Evolutionary conservation across 2,113 vertebrate species (phyloP), one percentile per base, ranked within the genome.

Genomic region (Ia io): DNA sequence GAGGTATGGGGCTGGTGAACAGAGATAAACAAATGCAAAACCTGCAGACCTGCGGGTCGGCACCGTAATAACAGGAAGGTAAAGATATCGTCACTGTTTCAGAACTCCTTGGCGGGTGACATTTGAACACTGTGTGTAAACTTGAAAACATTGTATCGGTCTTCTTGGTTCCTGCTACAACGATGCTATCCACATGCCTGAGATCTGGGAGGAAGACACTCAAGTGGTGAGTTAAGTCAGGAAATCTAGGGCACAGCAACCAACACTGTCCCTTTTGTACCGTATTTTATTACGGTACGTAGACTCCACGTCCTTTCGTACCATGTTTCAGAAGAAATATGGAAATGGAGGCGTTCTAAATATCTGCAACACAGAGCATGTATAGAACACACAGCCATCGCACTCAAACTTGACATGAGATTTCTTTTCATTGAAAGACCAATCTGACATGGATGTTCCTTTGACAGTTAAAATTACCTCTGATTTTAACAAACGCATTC

Each of bases 401-500:
- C 95, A 96, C 90, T 97, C 92, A 90, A 96, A 93, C 95, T 95
- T 95, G 96, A 90, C 95, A 94, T 76, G 87, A 97, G 96, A 95
- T 91, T 97, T 92, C 83, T 94, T 90, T 96, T 96, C 96, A 97
- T 97, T 96, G 96, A 98, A 97, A 98, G 96, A 96, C 96, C 95
- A 93, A 97, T 97, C 97, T 96, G 97, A 97, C 96, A 96, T 94
- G 95, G 95, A 96, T 97, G 96, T 94, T 97, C 90, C 97, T 97
- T 93, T 98, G 96, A 97, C 96, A 97, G 96, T 96, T 95, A 97
- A 96, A 97, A 98, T 96, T 97, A 97, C 98, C 96, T 97, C 97
- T 96, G 97, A 97, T 95, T 97, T 74, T 97, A 98, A 71, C 93
- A 98, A 97, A 97, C 96, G 76, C 85, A 95, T 93, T 97, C 87